These are phyloP conservation scores for Pluvianellus socialis DNA, from an alignment of 2,113 vertebrate genomes.

Conservation along the genomic window DNA sequence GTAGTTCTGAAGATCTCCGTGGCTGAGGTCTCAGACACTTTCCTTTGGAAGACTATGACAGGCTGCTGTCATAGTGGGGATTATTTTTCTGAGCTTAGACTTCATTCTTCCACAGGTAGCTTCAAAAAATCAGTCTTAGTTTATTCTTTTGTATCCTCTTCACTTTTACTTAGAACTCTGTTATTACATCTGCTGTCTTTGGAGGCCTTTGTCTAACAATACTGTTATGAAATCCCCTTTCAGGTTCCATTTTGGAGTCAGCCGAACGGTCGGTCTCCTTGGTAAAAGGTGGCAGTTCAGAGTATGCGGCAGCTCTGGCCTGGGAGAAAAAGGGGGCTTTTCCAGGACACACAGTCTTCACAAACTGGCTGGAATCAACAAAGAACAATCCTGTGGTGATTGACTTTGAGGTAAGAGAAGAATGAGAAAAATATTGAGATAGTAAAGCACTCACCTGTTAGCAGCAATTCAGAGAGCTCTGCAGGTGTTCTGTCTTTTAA, in stretches of 20 bases:
- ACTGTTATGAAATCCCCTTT: not conserved
- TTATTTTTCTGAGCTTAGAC: not conserved
- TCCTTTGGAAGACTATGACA: not conserved
- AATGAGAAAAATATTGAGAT: not conserved
- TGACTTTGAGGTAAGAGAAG: constrained; percentile 80
- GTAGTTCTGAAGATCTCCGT: not conserved
- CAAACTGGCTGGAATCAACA: constrained; percentile 84
- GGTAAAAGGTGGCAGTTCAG: constrained; percentile 82
- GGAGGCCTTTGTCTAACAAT: not conserved
- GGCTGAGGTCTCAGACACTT: not conserved
- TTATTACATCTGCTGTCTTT: not conserved
- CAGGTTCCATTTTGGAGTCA: constrained; percentile 87
- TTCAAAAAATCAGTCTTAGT: not conserved
- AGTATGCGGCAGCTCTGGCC: constrained; percentile 81
- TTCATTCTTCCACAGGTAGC: not conserved
- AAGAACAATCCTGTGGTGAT: constrained; percentile 86
- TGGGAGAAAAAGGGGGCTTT: constrained; percentile 78
- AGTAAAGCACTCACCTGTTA: not conserved
- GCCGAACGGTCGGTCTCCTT: constrained; percentile 84
- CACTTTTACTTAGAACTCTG: not conserved
- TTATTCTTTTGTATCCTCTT: not conserved
- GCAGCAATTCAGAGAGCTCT: not conserved
- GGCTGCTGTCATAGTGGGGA: not conserved
- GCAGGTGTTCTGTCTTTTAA: not conserved
- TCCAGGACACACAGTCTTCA: constrained; percentile 71